These are phyloP conservation scores for Acrocyrtus sp. DNA, from an alignment of 2,888 invertebrate species.

Conservation along the genomic window DNA sequence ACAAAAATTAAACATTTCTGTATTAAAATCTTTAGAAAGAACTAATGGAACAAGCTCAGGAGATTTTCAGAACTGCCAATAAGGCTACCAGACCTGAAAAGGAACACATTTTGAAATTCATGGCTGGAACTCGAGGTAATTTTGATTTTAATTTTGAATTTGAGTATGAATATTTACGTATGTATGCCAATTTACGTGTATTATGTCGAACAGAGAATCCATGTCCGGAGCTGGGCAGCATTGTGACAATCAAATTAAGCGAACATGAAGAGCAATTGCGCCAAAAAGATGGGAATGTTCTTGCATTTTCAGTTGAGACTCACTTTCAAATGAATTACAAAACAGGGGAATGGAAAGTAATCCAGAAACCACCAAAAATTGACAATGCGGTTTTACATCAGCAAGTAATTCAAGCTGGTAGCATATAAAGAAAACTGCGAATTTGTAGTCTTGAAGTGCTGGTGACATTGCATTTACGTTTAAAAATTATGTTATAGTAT, in stretches of 20 bases:
- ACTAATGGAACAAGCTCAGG: constrained; percentile 96
- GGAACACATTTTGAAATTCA: constrained; percentile 96
- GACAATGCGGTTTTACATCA: constrained; percentile 65
- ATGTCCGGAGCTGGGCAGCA: constrained; percentile 95
- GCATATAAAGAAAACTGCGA: constrained; percentile 19
- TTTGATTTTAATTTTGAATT: not conserved
- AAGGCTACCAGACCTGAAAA: constrained; percentile 96
- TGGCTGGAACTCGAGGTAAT: constrained; percentile 94
- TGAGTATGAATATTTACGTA: not conserved
- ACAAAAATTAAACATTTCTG: not conserved
- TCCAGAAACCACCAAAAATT: constrained; percentile 87
- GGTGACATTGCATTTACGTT: too few species aligned
- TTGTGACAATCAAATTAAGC: constrained; percentile 94
- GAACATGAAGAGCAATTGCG: constrained; percentile 90
- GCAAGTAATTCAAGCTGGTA: constrained; percentile 35
- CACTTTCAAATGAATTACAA: constrained; percentile 99
- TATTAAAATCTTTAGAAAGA: constrained; percentile 75
- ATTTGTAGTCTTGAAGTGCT: not conserved
- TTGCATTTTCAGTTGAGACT: constrained; percentile 86
- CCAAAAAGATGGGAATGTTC: constrained; percentile 84
- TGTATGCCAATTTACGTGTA: not conserved
- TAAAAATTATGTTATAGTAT: too few species aligned
- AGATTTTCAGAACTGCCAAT: constrained; percentile 96
- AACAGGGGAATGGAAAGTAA: constrained; percentile 96
- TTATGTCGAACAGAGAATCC: constrained; percentile 81